Conservation (phyloP, 2,888 invertebrate genomes). For the Xanthia togata region DNA sequence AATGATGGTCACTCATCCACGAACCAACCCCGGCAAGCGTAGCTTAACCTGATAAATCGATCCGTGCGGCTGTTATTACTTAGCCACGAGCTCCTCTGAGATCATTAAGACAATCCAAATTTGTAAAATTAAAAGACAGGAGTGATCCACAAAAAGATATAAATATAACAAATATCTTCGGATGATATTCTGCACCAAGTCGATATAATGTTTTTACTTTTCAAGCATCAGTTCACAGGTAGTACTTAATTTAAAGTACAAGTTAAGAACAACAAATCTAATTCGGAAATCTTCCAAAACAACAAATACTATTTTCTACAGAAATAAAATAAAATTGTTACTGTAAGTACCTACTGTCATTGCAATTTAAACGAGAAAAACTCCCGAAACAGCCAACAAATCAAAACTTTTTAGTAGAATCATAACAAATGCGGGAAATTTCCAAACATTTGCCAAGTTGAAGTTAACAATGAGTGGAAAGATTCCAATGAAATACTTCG, state of each 20-base stretch:
- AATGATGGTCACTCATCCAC: too few relatives aligned
- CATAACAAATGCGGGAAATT: conserved; percentile 34
- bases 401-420: conserved; percentile 44
- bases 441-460: conserved; percentile 32
- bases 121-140: background rate
- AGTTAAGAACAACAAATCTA: background rate
- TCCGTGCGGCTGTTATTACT: too few relatives aligned
- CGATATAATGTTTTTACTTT: background rate
- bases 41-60: too few relatives aligned
- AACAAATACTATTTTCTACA: conserved; percentile 1
- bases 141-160: background rate
- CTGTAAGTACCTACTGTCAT: conserved; percentile 2
- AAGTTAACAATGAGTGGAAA: conserved; percentile 25
- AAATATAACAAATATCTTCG: too few relatives aligned
- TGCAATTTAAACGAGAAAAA: conserved; percentile 39
- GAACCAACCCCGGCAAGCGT: too few relatives aligned
- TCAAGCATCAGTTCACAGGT: background rate
- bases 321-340: conserved; percentile 31
- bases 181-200: too few relatives aligned
- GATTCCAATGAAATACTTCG: conserved; percentile 29
- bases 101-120: too few relatives aligned
- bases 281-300: conserved; percentile 5
- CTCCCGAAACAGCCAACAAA: conserved; percentile 37
- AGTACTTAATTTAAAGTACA: background rate
- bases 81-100: too few relatives aligned